Evolutionary conservation across 2,888 invertebrate genomes (phyloP), one percentile per base, ranked within the genome.

Genomic region (Petrolisthes manimaculis): DNA sequence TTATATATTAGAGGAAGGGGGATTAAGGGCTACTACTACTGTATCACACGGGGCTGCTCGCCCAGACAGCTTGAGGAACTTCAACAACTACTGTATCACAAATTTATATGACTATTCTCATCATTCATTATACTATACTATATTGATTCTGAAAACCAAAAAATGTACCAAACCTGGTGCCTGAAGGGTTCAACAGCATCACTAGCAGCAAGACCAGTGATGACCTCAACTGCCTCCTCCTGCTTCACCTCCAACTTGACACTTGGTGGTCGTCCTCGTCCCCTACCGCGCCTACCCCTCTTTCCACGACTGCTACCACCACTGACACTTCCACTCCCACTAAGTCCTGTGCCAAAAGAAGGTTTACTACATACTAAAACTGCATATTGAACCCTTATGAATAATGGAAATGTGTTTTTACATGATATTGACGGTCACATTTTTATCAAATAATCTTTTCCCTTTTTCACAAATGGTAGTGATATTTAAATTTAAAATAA

Each of bases 221-320:
- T 84, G 2, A 84, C 84, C 51, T 88, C 84, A 9, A 88, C 88
- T 6, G 79, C 12, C 56, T 88, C 88, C 74, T 90, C 90, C 21
- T 89, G 86, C 71, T 90, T 90, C 53, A 90, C 89, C 71, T 88
- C 86, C 69, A 88, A 24, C 81, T 89, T 89, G 8, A 89, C 83
- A 80, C 54, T 67, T 4, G 86, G 78, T 53, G 90, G 84, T 6
- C 90, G 90, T 3, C 86, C 89, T 24, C 89, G 56, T 14, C 88
- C 86, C 37, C 88, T 78, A 0, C 89, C 88, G n/a, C 90, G 67
- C 21, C 90, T 74, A 4, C 83, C 78, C 21, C 89, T 61, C n/a
- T 82, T 77, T 5, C 69, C 81, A n/a, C 89, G 86, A 18, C 81
- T 75, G 21, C 75, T 75, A 61, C 82, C 75, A n/a, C 79, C 69